Conservation (phyloP, 2,888 invertebrate genomes). For the Morpho deidamia region DNA sequence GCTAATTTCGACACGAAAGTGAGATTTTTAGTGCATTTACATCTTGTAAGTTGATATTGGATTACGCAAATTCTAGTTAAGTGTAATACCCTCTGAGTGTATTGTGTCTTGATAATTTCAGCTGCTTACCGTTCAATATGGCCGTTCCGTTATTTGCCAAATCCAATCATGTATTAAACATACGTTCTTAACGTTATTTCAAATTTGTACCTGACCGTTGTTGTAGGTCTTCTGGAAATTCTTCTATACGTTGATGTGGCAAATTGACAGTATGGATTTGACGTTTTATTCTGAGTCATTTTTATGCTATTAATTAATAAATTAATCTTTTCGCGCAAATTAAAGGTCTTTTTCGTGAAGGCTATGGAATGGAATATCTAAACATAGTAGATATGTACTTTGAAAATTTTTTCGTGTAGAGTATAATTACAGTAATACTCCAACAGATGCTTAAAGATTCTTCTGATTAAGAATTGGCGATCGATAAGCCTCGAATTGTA, state of each 20-base stretch:
- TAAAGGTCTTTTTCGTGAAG: not conserved
- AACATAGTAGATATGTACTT: no score
- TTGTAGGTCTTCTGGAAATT: conserved; percentile 9
- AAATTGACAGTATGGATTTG: conserved; percentile 68
- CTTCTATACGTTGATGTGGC: conserved; percentile 63
- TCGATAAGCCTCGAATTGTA: conserved; percentile 2
- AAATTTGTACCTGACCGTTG: conserved; percentile 9
- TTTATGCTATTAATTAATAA: conserved; percentile 31
- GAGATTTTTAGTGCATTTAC: conserved; percentile 56
- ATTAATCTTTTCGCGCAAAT: conserved; percentile 32
- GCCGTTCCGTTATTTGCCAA: conserved; percentile 61
- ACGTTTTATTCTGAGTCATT: conserved; percentile 71
- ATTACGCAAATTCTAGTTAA: conserved; percentile 19
- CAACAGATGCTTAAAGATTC: not conserved
- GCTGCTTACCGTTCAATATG: conserved; percentile 66
- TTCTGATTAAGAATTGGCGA: not conserved
- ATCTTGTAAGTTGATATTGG: conserved; percentile 59
- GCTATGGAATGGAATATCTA: no score
- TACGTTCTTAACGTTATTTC: not conserved
- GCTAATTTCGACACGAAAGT: conserved; percentile 55
- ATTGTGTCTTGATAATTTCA: conserved; percentile 36
- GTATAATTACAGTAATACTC: not conserved
- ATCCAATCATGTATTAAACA: conserved; percentile 17
- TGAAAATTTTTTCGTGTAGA: not conserved
- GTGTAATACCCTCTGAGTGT: conserved; percentile 22